These are phyloP conservation scores for Apodemia mormo DNA, from an alignment of 2,888 invertebrate species.

Conservation along the genomic window DNA sequence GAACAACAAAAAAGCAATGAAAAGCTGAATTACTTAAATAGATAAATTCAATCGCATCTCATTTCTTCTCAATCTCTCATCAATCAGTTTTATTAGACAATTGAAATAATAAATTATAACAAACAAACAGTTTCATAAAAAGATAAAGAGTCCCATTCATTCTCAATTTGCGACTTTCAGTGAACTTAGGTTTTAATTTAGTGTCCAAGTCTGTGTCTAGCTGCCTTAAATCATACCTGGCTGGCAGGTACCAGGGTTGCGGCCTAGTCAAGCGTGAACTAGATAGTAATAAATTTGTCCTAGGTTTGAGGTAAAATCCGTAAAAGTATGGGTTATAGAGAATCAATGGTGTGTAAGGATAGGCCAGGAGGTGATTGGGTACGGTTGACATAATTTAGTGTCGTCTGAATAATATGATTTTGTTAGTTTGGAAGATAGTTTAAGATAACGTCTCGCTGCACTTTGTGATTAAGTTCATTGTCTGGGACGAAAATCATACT, in stretches of 20 bases:
- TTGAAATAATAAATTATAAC: too few species aligned
- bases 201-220: conserved; percentile 52
- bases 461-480: background rate
- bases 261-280: conserved; percentile 53
- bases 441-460: background rate
- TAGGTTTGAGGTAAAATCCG: conserved; percentile 44
- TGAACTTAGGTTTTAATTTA: conserved; percentile 54
- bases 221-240: conserved; percentile 63
- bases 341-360: conserved; percentile 51
- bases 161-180: conserved; percentile 34
- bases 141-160: conserved; percentile 11
- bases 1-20: too few species aligned
- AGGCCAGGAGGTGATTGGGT: conserved; percentile 35
- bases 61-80: too few species aligned
- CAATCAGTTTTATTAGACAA: too few species aligned
- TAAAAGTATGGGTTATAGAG: conserved; percentile 44
- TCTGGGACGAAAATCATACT: background rate
- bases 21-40: too few species aligned
- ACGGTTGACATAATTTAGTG: conserved; percentile 10
- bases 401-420: conserved; percentile 8
- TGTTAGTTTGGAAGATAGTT: conserved; percentile 1
- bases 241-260: conserved; percentile 56
- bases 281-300: conserved; percentile 65
- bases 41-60: too few species aligned
- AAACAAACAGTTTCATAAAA: background rate